phyloP scores from a whole-genome alignment of 1,140 invertebrate species.

The Lordiphosa mommai region DNA sequence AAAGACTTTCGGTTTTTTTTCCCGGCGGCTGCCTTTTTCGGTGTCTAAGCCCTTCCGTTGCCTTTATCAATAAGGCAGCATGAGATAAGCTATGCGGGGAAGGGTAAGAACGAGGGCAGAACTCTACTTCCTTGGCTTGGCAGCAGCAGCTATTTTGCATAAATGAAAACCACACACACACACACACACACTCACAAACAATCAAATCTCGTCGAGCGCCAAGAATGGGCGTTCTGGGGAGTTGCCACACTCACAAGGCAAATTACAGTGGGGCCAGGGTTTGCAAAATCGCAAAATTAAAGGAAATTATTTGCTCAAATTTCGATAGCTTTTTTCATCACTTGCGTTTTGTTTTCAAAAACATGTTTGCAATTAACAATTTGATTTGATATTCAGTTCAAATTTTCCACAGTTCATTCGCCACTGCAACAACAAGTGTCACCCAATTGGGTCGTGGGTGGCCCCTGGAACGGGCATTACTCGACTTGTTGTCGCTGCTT shows the following conservation, averaged over 20 bases:
- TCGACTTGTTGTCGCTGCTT: conserved; percentile 25
- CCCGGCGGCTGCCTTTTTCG: conserved; percentile 23
- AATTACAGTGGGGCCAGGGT: neutral
- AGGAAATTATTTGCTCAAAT: neutral
- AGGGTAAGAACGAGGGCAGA: conserved; percentile 15
- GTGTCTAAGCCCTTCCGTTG: conserved; percentile 70
- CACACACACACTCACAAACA: conserved; percentile 28
- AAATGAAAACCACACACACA: conserved; percentile 50
- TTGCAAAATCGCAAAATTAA: neutral
- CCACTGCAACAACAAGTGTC: too few relatives aligned
- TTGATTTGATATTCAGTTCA: neutral
- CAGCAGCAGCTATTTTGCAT: conserved; percentile 75
- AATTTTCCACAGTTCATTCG: too few relatives aligned
- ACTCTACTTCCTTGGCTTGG: conserved; percentile 57
- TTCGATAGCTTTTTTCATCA: too few relatives aligned
- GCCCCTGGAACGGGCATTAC: conserved; percentile 3
- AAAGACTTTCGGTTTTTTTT: conserved; percentile 47
- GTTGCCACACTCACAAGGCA: too few relatives aligned
- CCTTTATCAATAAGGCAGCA: conserved; percentile 66
- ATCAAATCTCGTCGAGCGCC: conserved; percentile 49
- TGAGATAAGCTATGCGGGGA: conserved; percentile 56
- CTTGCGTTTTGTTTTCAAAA: too few relatives aligned
- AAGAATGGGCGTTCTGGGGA: conserved; percentile 27
- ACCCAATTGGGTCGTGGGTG: conserved; percentile 12
- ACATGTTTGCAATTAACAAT: neutral